Percentiles rank a stretch among this genome's conserved stretches.
Conservation (phyloP, 2,888 invertebrate species). For the Sericinus montela region DNA sequence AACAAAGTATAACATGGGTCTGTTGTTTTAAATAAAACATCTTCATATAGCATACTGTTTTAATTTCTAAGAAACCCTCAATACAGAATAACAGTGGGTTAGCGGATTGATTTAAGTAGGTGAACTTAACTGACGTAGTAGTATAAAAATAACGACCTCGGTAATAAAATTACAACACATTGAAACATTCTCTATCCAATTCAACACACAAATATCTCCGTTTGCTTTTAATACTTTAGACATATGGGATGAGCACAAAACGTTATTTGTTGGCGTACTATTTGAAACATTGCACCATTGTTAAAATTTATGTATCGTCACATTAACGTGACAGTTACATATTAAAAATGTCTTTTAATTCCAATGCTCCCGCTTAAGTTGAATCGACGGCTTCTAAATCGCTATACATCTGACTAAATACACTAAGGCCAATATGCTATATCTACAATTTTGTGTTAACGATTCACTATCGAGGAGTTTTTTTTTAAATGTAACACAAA, state of each 20-base stretch:
- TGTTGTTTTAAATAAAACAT: slow-evolving; percentile 60
- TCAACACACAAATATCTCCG: slow-evolving; percentile 30
- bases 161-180: slow-evolving; percentile 32
- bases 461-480: slow-evolving; percentile 12
- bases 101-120: slow-evolving; percentile 70
- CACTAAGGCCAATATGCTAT: slow-evolving; percentile 72
- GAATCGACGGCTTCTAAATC: slow-evolving; percentile 43
- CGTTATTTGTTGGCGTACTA: slow-evolving; percentile 25
- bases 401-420: slow-evolving; percentile 61
- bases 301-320: slow-evolving; percentile 31
- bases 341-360: slow-evolving; percentile 61
- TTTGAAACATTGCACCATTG: slow-evolving; percentile 41
- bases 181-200: slow-evolving; percentile 28
- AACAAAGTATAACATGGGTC: no score
- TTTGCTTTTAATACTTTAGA: slow-evolving; percentile 31
- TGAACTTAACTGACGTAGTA: slow-evolving; percentile 68
- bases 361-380: slow-evolving; percentile 59
- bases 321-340: slow-evolving; percentile 35
- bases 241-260: slow-evolving; percentile 26
- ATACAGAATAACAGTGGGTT: slow-evolving; percentile 75
- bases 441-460: slow-evolving; percentile 73
- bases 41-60: slow-evolving; percentile 75
- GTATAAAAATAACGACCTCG: slow-evolving; percentile 72
- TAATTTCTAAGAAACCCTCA: slow-evolving; percentile 78
- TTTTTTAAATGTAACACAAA: slow-evolving; percentile 54